phyloP scores from a whole-genome alignment of 2,888 invertebrate species.

The Macrophya annulata region DNA sequence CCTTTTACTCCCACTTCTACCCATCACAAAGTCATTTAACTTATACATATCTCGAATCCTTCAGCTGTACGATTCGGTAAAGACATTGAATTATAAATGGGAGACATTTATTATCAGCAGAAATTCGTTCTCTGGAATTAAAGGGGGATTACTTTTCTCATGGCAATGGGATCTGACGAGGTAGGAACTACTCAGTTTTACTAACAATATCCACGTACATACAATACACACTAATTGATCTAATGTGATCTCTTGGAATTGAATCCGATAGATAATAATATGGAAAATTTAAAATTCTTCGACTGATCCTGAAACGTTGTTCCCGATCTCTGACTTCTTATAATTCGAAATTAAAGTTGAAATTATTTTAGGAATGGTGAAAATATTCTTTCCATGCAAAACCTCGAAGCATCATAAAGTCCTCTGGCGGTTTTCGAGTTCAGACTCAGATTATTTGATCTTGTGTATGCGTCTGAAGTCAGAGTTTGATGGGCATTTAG shows the following conservation, averaged over 20 bases:
- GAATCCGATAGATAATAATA: neutral
- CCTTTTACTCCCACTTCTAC: neutral
- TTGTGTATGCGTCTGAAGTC: neutral
- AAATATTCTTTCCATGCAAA: neutral
- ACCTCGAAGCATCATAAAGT: neutral
- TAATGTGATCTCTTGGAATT: no score
- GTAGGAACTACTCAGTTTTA: neutral
- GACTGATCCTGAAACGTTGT: neutral
- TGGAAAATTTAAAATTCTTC: neutral
- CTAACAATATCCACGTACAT: neutral
- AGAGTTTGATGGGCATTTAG: constrained; percentile 10
- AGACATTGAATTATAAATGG: constrained; percentile 23
- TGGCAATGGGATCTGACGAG: neutral
- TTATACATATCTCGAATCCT: neutral
- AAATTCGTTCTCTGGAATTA: constrained; percentile 24
- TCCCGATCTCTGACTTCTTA: neutral
- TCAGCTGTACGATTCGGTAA: constrained; percentile 14
- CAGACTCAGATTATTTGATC: neutral
- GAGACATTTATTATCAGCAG: neutral
- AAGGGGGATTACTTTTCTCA: constrained; percentile 12
- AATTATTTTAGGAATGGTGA: neutral
- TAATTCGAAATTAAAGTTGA: neutral
- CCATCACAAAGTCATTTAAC: constrained; percentile 4
- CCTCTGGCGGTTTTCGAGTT: neutral
- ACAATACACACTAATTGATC: neutral